Conservation (phyloP, 2,888 invertebrate species). For the Cybosia mesomella region DNA sequence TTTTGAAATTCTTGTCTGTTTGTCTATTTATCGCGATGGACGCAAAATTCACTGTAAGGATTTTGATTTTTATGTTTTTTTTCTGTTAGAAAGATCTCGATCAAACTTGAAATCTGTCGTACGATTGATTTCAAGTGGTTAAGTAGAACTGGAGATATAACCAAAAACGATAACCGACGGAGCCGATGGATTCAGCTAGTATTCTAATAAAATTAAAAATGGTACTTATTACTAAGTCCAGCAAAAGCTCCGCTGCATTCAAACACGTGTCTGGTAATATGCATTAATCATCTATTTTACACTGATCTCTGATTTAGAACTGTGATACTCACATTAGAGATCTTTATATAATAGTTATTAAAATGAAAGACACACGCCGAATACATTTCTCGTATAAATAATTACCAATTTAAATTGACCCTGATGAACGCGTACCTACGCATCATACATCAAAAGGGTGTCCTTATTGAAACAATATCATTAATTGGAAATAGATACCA, state of each 20-base stretch:
- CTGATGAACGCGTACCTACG: not conserved
- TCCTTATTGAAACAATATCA: conserved; percentile 80
- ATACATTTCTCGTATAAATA: conserved; percentile 59
- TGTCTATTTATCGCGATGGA: too few relatives aligned
- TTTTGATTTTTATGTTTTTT: too few relatives aligned
- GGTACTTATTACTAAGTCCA: not conserved
- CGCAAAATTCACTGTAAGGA: too few relatives aligned
- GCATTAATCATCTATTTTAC: not conserved
- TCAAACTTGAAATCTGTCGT: too few relatives aligned
- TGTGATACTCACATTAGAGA: not conserved
- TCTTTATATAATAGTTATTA: conserved; percentile 18
- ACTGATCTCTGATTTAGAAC: conserved; percentile 1
- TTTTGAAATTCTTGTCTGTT: too few relatives aligned
- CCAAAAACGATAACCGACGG: too few relatives aligned
- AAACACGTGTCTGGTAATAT: conserved; percentile 10
- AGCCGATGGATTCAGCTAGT: too few relatives aligned
- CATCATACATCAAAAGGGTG: conserved; percentile 59
- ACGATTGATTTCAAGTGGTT: too few relatives aligned
- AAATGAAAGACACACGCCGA: conserved; percentile 43
- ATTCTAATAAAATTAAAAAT: not conserved
- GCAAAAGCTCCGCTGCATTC: not conserved
- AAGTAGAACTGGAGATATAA: too few relatives aligned
- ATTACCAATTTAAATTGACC: conserved; percentile 47
- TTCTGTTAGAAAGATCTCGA: too few relatives aligned
- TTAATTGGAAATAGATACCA: conserved; percentile 60